Percentiles rank a stretch among this genome's conserved stretches.
phyloP scores from a whole-genome alignment of 2,797 vertebrate genomes.

The Typhlichthys eigenmanni region DNA sequence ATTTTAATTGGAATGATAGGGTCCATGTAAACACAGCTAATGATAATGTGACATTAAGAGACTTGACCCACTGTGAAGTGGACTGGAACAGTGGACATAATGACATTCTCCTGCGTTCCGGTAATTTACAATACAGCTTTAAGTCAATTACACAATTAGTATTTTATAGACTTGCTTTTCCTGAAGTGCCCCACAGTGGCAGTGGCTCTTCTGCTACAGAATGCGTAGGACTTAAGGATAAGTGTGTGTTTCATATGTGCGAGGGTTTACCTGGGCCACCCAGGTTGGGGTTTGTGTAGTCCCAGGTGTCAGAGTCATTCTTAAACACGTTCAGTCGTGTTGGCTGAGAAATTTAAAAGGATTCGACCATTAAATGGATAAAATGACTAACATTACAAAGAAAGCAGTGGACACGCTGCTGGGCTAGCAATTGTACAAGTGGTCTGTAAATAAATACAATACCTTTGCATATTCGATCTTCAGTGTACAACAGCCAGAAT shows the following conservation, averaged over 20 bases:
- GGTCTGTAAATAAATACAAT: neutral
- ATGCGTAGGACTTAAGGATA: neutral
- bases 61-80: too few relatives aligned
- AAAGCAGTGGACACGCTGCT: neutral
- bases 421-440: neutral
- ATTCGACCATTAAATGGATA: too few relatives aligned
- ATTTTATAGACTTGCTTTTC: slow-evolving; percentile 22
- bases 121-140: neutral
- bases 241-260: neutral
- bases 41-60: too few relatives aligned
- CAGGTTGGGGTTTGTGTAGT: slow-evolving; percentile 94
- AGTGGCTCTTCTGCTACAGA: slow-evolving; percentile 16
- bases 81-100: too few relatives aligned
- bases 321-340: slow-evolving; percentile 96
- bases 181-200: slow-evolving; percentile 57
- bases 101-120: too few relatives aligned
- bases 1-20: too few relatives aligned
- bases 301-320: slow-evolving; percentile 98
- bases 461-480: slow-evolving; percentile 99
- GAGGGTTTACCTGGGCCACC: slow-evolving; percentile 89
- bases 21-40: too few relatives aligned
- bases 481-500: slow-evolving; percentile 95
- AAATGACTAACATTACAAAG: neutral
- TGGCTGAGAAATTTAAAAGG: slow-evolving; percentile 70
- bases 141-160: slow-evolving; percentile 3